phyloP scores from a whole-genome alignment of 2,888 invertebrate genomes.

The Chalcosyrphus nemorum region DNA sequence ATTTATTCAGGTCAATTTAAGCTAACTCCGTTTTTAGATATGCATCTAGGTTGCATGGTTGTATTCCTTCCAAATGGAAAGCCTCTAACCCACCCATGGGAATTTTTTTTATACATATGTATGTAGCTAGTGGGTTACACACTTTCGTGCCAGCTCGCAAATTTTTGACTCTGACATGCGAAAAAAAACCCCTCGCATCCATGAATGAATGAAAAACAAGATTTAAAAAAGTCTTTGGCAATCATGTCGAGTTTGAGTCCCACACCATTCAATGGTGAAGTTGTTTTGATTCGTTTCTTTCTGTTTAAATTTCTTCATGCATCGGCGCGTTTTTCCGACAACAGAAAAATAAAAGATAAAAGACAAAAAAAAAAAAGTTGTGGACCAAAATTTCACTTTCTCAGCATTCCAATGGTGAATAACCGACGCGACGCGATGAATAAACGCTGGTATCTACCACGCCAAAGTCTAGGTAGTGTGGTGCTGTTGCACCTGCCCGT shows the following conservation, averaged over 20 bases:
- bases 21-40: neutral
- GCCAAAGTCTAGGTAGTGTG: slow-evolving; percentile 44
- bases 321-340: slow-evolving; percentile 53
- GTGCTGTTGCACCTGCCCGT: slow-evolving; percentile 58
- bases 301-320: slow-evolving; percentile 52
- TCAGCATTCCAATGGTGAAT: slow-evolving; percentile 65
- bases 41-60: slow-evolving; percentile 9
- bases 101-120: slow-evolving; percentile 12
- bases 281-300: slow-evolving; percentile 52
- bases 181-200: slow-evolving; percentile 4
- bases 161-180: neutral
- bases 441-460: slow-evolving; percentile 17
- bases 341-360: slow-evolving; percentile 1
- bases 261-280: slow-evolving; percentile 19
- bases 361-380: slow-evolving; percentile 55
- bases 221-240: slow-evolving; percentile 15
- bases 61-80: slow-evolving; percentile 8
- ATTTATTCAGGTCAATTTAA: neutral
- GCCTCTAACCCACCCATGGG: slow-evolving; percentile 1
- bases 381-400: slow-evolving; percentile 72
- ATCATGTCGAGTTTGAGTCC: slow-evolving; percentile 27
- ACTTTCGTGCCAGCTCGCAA: slow-evolving; percentile 24
- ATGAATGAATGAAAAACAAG: slow-evolving; percentile 33
- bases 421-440: slow-evolving; percentile 36
- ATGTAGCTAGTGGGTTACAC: slow-evolving; percentile 8